Conservation (phyloP, 2,113 vertebrate species). For the Chionomys nivalis region DNA sequence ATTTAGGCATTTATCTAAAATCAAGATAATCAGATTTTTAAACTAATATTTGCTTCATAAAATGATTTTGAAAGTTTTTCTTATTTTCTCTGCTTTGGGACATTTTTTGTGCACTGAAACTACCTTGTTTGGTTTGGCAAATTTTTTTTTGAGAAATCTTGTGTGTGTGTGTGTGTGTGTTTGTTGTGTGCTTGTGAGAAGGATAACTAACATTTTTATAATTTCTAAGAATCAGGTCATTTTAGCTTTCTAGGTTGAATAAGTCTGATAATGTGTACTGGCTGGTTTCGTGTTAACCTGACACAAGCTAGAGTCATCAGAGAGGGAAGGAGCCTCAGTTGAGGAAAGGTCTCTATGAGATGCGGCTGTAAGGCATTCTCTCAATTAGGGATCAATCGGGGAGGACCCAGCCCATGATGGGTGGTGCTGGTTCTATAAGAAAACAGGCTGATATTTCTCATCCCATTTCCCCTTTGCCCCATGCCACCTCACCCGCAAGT, state of each 20-base stretch:
- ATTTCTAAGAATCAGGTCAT: background rate
- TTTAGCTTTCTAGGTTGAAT: background rate
- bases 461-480: no score
- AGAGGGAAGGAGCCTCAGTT: background rate
- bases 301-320: background rate
- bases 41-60: background rate
- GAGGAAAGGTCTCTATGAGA: background rate
- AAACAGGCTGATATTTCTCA: no score
- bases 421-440: background rate
- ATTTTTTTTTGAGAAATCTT: conserved; percentile 8
- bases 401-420: background rate
- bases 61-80: background rate
- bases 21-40: background rate
- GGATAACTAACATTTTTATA: background rate
- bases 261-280: background rate
- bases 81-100: background rate
- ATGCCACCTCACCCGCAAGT: no score
- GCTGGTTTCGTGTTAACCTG: background rate
- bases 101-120: background rate
- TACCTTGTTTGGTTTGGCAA: background rate
- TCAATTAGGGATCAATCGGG: background rate
- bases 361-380: background rate
- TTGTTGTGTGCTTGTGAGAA: background rate
- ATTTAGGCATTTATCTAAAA: background rate
- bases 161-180: background rate